phyloP scores from a whole-genome alignment of 2,113 vertebrate species.

The Coracopsis vasa region DNA sequence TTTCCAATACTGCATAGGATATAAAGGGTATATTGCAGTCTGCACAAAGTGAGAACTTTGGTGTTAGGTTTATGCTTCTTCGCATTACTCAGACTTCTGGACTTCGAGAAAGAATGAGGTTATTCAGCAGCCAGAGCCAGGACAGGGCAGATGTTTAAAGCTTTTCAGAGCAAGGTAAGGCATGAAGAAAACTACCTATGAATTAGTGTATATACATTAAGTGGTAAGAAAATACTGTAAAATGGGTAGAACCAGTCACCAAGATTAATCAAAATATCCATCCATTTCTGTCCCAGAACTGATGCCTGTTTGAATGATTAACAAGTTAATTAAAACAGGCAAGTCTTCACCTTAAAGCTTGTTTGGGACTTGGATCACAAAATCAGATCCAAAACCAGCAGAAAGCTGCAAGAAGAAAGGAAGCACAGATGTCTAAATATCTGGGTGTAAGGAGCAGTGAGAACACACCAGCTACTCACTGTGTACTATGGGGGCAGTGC shows the following conservation, averaged over 20 bases:
- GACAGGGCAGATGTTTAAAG: neutral
- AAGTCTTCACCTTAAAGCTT: neutral
- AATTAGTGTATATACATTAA: neutral
- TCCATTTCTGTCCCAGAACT: neutral
- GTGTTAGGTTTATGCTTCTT: neutral
- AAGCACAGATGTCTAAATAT: neutral
- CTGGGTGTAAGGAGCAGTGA: neutral
- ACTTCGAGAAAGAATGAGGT: neutral
- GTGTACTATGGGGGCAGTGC: neutral
- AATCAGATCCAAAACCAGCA: neutral
- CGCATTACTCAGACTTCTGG: neutral
- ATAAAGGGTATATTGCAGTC: neutral
- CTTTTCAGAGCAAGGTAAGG: neutral
- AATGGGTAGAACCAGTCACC: neutral
- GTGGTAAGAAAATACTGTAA: neutral
- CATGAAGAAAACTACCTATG: neutral
- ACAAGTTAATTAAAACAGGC: neutral
- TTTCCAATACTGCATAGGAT: neutral
- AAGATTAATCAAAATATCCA: neutral
- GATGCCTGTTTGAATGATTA: neutral
- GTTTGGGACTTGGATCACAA: neutral
- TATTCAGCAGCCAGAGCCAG: neutral
- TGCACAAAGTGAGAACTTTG: neutral
- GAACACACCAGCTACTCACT: neutral
- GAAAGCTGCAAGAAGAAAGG: neutral